Base-by-base conservation (phyloP, 2,797 vertebrate genomes). In the Epinephelus malabaricus region DNA sequence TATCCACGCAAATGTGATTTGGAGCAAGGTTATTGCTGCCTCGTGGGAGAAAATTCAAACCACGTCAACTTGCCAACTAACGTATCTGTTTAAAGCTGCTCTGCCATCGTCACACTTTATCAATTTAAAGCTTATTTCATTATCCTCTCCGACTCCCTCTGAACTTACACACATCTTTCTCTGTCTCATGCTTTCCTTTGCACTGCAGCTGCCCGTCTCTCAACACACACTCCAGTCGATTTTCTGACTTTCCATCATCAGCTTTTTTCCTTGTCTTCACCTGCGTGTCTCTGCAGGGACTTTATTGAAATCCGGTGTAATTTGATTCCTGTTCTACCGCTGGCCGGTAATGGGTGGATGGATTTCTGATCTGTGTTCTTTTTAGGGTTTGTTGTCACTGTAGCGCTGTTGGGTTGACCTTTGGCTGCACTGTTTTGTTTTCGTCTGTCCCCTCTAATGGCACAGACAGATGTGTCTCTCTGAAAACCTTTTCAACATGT, bases 81-180 rank as follows among this genome's bases (percentile, higher is more conserved):
- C 19, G 53, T 49, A 21, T 83, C 72, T 54, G 49, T 69, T 81
- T 74, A 67, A 81, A 62, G 25, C 73, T 61, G 30, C 30, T 49
- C 63, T 23, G 38, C 68, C 55, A 46, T 11, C 61, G 83, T 92
- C 89, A 91, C 56, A 67, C 70, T 60, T 72, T 56, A 82, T 79
- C 80, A 78, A 74, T 89, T 82, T 81, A 56, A 61, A 58, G 10
- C 51, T 90, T 61, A 92, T 85, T 86, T 81, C 11, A 68, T 91
- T 90, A 88, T 69, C 47, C 8, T 54, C 47, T 45, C 45, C 8
- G 7, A 5, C 56, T 86, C 45, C 40, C 58, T 69, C 53, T 73
- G 27, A 77, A 66, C 43, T 53, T n/a, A 7, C 70, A 67, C 64
- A 18, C 18, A 18, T 49, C 25, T 55, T 27, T 53, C 14, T n/a